A percentile compares a stretch with the other conserved stretches of the same genome.
Conservation (phyloP, 2,113 vertebrate species). For the Dromaius novaehollandiae region DNA sequence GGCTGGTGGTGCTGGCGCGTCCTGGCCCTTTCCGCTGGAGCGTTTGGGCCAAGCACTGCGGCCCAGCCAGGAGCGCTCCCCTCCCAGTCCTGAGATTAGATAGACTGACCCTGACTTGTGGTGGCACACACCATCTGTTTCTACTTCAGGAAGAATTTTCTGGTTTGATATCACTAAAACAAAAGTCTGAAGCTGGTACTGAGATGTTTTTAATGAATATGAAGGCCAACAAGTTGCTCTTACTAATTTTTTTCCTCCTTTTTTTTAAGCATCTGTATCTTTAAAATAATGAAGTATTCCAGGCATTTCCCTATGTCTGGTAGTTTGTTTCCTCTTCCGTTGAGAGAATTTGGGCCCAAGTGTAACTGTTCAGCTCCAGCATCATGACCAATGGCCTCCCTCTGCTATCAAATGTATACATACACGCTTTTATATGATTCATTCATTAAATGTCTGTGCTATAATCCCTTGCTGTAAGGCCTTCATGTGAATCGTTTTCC, state of each 20-base stretch:
- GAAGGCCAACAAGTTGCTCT: neutral
- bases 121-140: fast-evolving
- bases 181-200: neutral
- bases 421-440: fast-evolving
- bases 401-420: neutral
- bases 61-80: too few species aligned
- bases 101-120: neutral
- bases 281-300: neutral
- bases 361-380: fast-evolving
- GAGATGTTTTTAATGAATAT: neutral
- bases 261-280: neutral
- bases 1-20: neutral
- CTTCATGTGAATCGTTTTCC: fast-evolving
- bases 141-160: neutral
- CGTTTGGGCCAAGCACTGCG: too few species aligned
- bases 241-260: neutral
- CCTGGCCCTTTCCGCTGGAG: neutral
- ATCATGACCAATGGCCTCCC: fast-evolving
- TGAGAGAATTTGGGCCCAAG: neutral
- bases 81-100: fast-evolving
- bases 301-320: neutral
- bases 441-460: neutral
- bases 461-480: neutral
- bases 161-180: neutral
- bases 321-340: neutral